Percentiles rank a stretch among this genome's conserved stretches.
phyloP scores from a whole-genome alignment of 2,888 invertebrate species.

The Caenorhabditis sp. region DNA sequence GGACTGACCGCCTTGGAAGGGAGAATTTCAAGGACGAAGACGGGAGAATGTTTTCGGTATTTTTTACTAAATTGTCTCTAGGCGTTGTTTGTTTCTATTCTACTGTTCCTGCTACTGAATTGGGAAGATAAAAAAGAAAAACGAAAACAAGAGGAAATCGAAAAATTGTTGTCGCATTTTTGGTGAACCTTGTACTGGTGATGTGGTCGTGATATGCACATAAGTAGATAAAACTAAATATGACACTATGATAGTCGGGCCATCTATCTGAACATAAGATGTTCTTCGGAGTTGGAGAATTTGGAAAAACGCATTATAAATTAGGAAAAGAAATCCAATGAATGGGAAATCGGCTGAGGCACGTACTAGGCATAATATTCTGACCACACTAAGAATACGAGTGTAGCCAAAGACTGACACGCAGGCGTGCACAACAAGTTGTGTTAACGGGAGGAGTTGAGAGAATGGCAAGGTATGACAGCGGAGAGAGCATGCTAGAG shows the following conservation, averaged over 20 bases:
- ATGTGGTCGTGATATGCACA: not conserved
- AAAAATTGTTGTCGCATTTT: not conserved
- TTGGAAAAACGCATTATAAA: too few relatives aligned
- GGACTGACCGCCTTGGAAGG: conserved; percentile 17
- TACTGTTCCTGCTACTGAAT: not conserved
- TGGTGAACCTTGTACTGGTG: not conserved
- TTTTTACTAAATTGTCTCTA: not conserved
- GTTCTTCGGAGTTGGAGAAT: too few relatives aligned
- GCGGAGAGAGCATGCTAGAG: conserved; percentile 47
- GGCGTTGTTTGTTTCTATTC: not conserved
- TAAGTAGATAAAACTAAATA: too few relatives aligned
- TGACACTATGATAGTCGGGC: too few relatives aligned
- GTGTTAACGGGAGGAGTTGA: conserved; percentile 11
- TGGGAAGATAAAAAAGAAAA: not conserved
- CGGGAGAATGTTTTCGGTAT: not conserved
- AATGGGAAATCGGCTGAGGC: too few relatives aligned
- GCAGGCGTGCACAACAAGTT: not conserved
- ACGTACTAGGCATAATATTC: not conserved
- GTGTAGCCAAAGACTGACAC: conserved; percentile 17
- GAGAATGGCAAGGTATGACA: conserved; percentile 23
- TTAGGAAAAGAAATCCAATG: too few relatives aligned
- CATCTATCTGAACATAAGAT: too few relatives aligned
- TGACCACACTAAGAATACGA: conserved; percentile 10
- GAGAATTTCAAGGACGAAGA: conserved; percentile 30
- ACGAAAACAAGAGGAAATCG: not conserved